These are phyloP conservation scores for Malacoctenus gilli DNA, from an alignment of 2,797 vertebrate species.

Conservation along the genomic window DNA sequence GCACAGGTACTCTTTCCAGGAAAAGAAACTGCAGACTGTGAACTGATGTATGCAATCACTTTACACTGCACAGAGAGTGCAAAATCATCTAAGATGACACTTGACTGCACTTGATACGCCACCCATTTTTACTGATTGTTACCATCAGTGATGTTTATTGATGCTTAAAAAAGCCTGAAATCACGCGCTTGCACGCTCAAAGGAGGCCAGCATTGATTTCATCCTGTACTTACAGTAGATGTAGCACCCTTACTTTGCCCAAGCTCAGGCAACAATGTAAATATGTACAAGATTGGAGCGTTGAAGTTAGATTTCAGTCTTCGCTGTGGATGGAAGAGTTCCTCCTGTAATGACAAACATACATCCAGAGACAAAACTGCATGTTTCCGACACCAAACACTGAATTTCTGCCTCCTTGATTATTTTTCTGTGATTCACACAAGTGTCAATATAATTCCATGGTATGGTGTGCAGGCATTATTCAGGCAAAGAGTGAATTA, in stretches of 20 bases:
- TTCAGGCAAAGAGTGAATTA: slow-evolving; percentile 34
- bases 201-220: slow-evolving; percentile 56
- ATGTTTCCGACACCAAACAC: slow-evolving; percentile 31
- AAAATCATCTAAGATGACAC: slow-evolving; percentile 72
- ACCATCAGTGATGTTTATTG: slow-evolving; percentile 64
- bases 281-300: slow-evolving; percentile 27
- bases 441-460: slow-evolving; percentile 30
- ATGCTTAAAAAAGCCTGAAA: slow-evolving; percentile 63
- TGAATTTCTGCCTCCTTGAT: slow-evolving; percentile 33
- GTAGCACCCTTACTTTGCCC: slow-evolving; percentile 23
- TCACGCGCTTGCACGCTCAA: slow-evolving; percentile 35
- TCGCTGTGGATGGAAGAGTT: background rate
- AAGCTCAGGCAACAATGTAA: slow-evolving; percentile 18
- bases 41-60: slow-evolving; percentile 73
- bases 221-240: slow-evolving; percentile 40
- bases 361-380: slow-evolving; percentile 18
- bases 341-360: slow-evolving; percentile 21
- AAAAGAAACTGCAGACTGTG: slow-evolving; percentile 44
- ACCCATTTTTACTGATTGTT: slow-evolving; percentile 69
- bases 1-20: slow-evolving; percentile 47
- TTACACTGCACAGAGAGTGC: slow-evolving; percentile 52
- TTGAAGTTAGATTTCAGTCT: too few relatives aligned
- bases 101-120: slow-evolving; percentile 66
- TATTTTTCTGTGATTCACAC: slow-evolving; percentile 38
- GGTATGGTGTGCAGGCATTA: slow-evolving; percentile 31